Evolutionary conservation across 1,140 invertebrate genomes (phyloP).

Genomic region (Drosophila pseudoobscura): DNA sequence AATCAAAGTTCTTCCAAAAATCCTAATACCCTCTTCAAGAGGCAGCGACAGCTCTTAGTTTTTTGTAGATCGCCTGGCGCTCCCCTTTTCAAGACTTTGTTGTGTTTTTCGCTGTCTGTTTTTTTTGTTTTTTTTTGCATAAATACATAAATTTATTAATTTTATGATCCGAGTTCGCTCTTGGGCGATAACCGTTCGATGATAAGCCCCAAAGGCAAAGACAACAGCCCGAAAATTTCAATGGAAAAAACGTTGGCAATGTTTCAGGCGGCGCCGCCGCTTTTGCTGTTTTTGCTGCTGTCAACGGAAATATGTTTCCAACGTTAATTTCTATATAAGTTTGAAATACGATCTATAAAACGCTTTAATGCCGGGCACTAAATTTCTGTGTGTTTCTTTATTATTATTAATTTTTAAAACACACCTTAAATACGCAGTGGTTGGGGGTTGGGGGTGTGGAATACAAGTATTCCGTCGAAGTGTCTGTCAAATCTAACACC

Average conservation of each 20-base stretch:
- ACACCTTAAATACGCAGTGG: conserved; percentile 54
- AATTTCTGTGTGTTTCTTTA: conserved; percentile 22
- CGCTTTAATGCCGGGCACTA: conserved; percentile 36
- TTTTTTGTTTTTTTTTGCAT: conserved; percentile 62
- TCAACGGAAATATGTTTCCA: conserved; percentile 35
- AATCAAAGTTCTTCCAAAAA: too few species aligned
- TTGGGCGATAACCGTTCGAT: conserved; percentile 41
- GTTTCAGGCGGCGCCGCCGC: conserved; percentile 9
- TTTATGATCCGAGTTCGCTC: conserved; percentile 38
- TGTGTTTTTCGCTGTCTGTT: conserved; percentile 7
- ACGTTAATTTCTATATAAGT: conserved; percentile 46
- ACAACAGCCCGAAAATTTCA: conserved; percentile 4
- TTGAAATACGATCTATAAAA: conserved; percentile 51
- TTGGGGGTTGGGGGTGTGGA: conserved; percentile 21
- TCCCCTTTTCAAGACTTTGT: conserved; percentile 49
- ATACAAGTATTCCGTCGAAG: conserved; percentile 22
- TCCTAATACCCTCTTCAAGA: too few species aligned
- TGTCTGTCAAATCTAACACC: conserved; percentile 45
- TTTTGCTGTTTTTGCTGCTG: conserved; percentile 7
- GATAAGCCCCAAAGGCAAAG: conserved; percentile 48
- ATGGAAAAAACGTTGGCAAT: conserved; percentile 33
- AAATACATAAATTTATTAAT: conserved; percentile 71
- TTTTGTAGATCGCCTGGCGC: conserved; percentile 48
- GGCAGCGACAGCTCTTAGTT: conserved; percentile 26
- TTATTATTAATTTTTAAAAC: conserved; percentile 17